Evolutionary conservation across 30 jellyfish, hydroid and myxozoan genomes (phyloP), one percentile per base, ranked within the genome.

Genomic region (Aurelia sp.): DNA sequence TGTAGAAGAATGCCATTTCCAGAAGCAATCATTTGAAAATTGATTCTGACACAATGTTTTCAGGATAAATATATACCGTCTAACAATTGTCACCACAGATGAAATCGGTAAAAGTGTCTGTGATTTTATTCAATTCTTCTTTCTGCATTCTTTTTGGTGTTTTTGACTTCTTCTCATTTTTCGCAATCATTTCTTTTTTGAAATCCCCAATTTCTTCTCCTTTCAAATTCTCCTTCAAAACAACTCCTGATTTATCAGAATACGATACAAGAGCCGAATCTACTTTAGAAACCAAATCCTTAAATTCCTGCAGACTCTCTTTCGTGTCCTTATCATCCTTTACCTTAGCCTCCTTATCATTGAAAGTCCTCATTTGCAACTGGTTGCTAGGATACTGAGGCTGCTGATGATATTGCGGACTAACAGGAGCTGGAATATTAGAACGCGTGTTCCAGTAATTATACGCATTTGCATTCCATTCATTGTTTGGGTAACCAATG

Each of bases 241-340:
- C 58, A 13, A 82, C 91, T 13, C 91, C 91, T 3, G 80, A 35
- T 53, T 69, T 40, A 13, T 82, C 81, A 1, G 78, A 35, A 70
- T 66, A 82, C 18, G 91, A 82, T 15, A 82, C 70, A 2, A 82
- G 60, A 12, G 91, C 91, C 3, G 91, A 82, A 61, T 82, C 85
- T 44, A 82, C 91, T 27, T 68, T 72, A 1, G 91, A 51, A 53
- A 82, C 61, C 58, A 82, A n/a, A 20, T 60, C 59, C 11, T 69
- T 77, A 58, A 82, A 82, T 15, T 57, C 79, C 21, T 82, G 35
- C 83, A 82, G 74, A 59, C 91, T 69, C 71, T 27, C 74, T 55
- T 82, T 82, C 8, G 61, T 60, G 16, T 63, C 90, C 47, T 48
- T 62, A n/a, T 38, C 72, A 1, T 11, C 67, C 17, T 13, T 63